Percentiles rank a stretch among this genome's conserved stretches.
phyloP scores from a whole-genome alignment of 2,888 invertebrate species.

The Epistrophe eligans region DNA sequence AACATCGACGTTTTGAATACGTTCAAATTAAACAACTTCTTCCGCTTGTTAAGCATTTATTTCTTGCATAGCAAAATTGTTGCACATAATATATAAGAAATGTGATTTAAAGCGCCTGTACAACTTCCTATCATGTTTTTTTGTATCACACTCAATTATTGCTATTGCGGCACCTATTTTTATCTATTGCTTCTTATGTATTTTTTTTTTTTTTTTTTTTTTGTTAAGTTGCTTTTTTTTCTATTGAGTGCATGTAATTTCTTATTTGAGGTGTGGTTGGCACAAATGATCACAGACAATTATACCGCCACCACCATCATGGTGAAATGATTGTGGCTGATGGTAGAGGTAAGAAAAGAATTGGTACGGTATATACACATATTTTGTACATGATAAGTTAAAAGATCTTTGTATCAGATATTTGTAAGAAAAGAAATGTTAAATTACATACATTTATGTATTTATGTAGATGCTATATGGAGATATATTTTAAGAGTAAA shows the following conservation, averaged over 20 bases:
- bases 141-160: slow-evolving; percentile 35
- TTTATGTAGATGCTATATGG: too few relatives aligned
- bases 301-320: slow-evolving; percentile 61
- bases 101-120: slow-evolving; percentile 45
- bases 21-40: slow-evolving; percentile 16
- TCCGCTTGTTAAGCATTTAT: slow-evolving; percentile 31
- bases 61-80: slow-evolving; percentile 40
- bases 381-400: slow-evolving; percentile 7
- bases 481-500: too few relatives aligned
- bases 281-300: slow-evolving; percentile 75
- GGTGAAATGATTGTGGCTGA: slow-evolving; percentile 70
- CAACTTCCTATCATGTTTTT: slow-evolving; percentile 61
- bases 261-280: slow-evolving; percentile 74
- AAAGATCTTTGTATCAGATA: slow-evolving; percentile 12
- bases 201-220: slow-evolving; percentile 45
- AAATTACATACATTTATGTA: neutral
- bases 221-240: slow-evolving; percentile 23
- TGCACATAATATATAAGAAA: slow-evolving; percentile 34
- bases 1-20: neutral
- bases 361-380: neutral
- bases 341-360: neutral
- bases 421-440: neutral
- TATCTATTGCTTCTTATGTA: slow-evolving; percentile 60
- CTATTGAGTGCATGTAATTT: slow-evolving; percentile 66
- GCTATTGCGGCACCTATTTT: slow-evolving; percentile 70